These are phyloP conservation scores for Drosophila yooni DNA, from an alignment of 2,888 invertebrate genomes.

Conservation along the genomic window DNA sequence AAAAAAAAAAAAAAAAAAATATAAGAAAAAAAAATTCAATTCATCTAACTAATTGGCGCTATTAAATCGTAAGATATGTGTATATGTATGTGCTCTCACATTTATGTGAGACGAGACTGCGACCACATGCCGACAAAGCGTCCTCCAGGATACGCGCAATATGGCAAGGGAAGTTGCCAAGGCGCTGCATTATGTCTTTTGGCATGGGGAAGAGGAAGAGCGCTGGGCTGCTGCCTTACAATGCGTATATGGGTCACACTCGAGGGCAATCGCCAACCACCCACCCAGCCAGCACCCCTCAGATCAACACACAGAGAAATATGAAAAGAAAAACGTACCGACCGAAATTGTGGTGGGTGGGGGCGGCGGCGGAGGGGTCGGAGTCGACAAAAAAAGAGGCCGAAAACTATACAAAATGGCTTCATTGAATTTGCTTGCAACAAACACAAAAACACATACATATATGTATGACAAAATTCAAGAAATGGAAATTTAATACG, in stretches of 20 bases:
- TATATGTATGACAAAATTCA: constrained; percentile 11
- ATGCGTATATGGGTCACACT: constrained; percentile 63
- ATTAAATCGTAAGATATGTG: constrained; percentile 61
- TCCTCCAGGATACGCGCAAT: constrained; percentile 11
- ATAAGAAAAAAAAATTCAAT: constrained; percentile 48
- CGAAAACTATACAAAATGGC: constrained; percentile 62
- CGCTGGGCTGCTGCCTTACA: constrained; percentile 13
- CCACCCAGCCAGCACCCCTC: not conserved
- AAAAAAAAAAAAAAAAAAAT: not conserved
- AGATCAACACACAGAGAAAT: constrained; percentile 22
- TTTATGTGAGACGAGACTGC: constrained; percentile 9
- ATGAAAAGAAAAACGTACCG: constrained; percentile 38
- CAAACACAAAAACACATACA: constrained; percentile 7
- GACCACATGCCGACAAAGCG: constrained; percentile 53
- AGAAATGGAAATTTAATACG: constrained; percentile 74
- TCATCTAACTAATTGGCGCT: constrained; percentile 77
- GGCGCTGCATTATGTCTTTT: constrained; percentile 61
- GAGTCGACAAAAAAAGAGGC: constrained; percentile 15
- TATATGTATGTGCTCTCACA: not conserved
- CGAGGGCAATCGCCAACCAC: constrained; percentile 1
- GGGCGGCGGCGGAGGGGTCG: not conserved
- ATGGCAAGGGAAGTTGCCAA: constrained; percentile 59
- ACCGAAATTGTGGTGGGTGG: not conserved
- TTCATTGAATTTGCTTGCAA: constrained; percentile 64
- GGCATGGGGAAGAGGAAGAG: not conserved